Base-by-base conservation (phyloP, 2,113 vertebrate species). In the Ahaetulla prasina region DNA sequence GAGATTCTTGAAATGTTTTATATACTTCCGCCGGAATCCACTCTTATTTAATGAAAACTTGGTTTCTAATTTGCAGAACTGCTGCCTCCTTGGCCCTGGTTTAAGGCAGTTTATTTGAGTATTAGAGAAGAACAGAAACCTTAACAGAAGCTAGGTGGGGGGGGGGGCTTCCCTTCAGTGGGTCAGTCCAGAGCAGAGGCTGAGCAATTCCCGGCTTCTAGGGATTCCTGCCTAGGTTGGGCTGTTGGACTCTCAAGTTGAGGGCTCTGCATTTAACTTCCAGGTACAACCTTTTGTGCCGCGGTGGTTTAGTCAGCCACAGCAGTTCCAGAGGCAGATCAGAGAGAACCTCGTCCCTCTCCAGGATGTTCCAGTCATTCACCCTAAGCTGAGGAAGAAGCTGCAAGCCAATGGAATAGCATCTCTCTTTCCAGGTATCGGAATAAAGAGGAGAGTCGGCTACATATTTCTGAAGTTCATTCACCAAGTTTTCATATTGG, bases 221-320 rank as follows among this genome's bases (percentile, higher is more conserved):
- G 63, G 25, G 39, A 30, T n/a, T 1, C 2, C 49, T 52, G 20
- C 43, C 27, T 39, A 25, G 27, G 86, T 5, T 18, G 30, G 49
- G 1, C 0, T 8, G 47, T 35, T 88, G 50, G n/a, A 9, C 52
- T 50, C 30, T 30, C 30, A 53, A 2, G 49, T 10, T 23, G 8
- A 8, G 27, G 8, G 25, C 30, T 63, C 54, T 0, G 2, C 2
- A 5, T 88, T 30, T 60, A 9, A 2, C 10, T 16, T 50, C 0
- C 94, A 99, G 99, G 98, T 98, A 0, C 97, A 98, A 89, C 97
- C 98, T 92, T 98, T 99, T 80, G 94, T 99, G 47, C 99, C 99
- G 0, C 96, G 97, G 22, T 99, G 99, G 99, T 96, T 99, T 4
- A 97, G 98, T 92, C 93, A 98, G 74, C 99, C 99, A 2, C 97